Base-by-base conservation (phyloP, 2,888 invertebrate genomes). In the Leucoma salicis region DNA sequence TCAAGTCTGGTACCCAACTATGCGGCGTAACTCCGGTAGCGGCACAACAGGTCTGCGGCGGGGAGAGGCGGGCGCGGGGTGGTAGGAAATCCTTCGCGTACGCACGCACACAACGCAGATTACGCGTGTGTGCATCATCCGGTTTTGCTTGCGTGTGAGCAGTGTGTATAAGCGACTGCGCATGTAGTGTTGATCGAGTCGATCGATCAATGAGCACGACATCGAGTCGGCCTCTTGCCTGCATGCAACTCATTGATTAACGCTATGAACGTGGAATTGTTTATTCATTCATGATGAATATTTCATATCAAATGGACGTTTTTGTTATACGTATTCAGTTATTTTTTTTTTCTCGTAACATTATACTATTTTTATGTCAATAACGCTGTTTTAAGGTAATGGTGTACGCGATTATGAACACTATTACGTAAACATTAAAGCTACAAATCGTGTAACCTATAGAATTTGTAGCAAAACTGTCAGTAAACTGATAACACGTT, bases 1-100 rank as follows among this genome's bases (percentile, higher is more conserved):
- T 82, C 86, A 75, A 82, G 82, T 83, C 86, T 82, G 86, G 88
- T 87, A n/a, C n/a, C n/a, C n/a, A 89, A 88, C 84, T 88, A 89
- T 86, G 87, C 88, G 83, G 89, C 88, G 89, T 89, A 89, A 89
- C 88, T 88, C 89, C 88, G 82, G 89, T 89, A 89, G 89, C 89
- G 73, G 79, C 80, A 81, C 82, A 89, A 87, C 88, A 88, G 88
- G 88, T 88, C 88, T 76, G 90, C 80, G 78, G 80, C 78, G 82
- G 82, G 78, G 80, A 77, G 82, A 82, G 68, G 71, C 63, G 70
- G 74, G 66, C 70, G 82, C 73, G 81, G 82, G 78, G 74, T 74
- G 81, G 86, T 83, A 85, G 85, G 87, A 86, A 85, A 84, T 84
- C 84, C 83, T 86, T 82, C 80, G 79, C 80, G 73, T 74, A 82